Evolutionary conservation across 92 coral and sea anemone genomes (phyloP), one percentile per base, ranked within the genome.

Genomic region (Epizoanthus stellaris): DNA sequence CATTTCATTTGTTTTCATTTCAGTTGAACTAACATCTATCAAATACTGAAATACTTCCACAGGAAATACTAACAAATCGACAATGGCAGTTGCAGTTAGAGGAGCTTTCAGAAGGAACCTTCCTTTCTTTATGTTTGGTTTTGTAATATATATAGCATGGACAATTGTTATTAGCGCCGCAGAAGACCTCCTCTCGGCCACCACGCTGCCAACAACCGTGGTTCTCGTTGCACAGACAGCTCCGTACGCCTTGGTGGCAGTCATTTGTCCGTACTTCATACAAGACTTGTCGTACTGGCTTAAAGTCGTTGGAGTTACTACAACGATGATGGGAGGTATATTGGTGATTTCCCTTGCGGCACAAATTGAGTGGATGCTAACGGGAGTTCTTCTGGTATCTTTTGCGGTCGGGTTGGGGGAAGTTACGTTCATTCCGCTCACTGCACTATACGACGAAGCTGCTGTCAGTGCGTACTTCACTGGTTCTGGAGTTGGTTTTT

Each of bases 401-500:
- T 39, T 88, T 40, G 91, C 91, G 0, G 73, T 76, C 15, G 95
- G 93, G 1, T 82, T 89, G n/a, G 95, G 91, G 30, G 93, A 89
- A 57, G 87, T 91, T 17, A 89, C 91, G 34, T 92, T 92, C 54
- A 83, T 89, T 38, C 73, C 88, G n/a, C 76, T 92, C 47, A 89
- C 95, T 15, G 93, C 89, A 2, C 70, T 92, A 4, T 92, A 81
- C 84, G 81, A 88, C 53, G 90, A 90, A 25, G 19, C 76, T 13
- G 80, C 91, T 3, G 72, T 92, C 62, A 92, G 80, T 21, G 87
- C 90, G 20, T 92, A 92, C 84, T 74, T 90, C 25, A 76, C 91
- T 0, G 95, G 95, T 4, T 89, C 92, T 30, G 95, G 95, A 1
- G 66, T 85, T 4, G 95, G 93, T 0, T 89, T 82, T 77, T 75